Evolutionary conservation across 2,113 vertebrate species (phyloP).

Genomic region (Prochilodus magdalenae): DNA sequence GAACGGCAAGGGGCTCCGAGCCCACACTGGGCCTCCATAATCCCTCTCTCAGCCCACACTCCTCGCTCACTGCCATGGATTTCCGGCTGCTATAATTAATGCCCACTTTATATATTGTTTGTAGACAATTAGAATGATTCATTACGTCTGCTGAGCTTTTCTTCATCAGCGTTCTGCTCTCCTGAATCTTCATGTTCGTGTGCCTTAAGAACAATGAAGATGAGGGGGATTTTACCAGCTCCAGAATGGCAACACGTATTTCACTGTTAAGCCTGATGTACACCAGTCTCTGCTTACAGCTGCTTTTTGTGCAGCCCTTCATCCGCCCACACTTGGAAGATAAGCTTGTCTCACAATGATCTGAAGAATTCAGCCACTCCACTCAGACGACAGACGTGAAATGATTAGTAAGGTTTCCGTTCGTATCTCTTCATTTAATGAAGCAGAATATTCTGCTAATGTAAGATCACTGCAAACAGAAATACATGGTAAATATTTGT

Average conservation of each 20-base stretch:
- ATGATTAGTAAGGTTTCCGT: background rate
- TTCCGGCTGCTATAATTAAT: constrained; percentile 59
- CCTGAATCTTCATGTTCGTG: background rate
- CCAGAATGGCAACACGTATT: background rate
- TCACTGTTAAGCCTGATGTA: background rate
- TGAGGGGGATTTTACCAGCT: background rate
- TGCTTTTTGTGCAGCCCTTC: background rate
- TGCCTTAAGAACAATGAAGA: background rate
- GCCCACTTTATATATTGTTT: constrained; percentile 63
- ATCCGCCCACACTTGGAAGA: background rate
- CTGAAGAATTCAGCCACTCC: background rate
- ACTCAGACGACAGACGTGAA: background rate
- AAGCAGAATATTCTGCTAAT: background rate
- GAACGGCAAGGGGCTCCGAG: constrained; percentile 7
- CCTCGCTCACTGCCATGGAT: background rate
- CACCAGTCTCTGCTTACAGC: background rate
- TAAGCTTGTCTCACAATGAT: background rate
- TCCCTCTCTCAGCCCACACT: constrained; percentile 25
- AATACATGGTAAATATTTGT: background rate
- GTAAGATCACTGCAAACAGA: background rate
- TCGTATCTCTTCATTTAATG: background rate
- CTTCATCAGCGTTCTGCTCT: background rate
- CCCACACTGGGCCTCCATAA: constrained; percentile 12
- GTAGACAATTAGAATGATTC: constrained; percentile 68
- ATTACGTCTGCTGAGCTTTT: constrained; percentile 54